These are phyloP conservation scores for Dipodomys spectabilis DNA, from an alignment of 2,113 vertebrate genomes.

Conservation along the genomic window DNA sequence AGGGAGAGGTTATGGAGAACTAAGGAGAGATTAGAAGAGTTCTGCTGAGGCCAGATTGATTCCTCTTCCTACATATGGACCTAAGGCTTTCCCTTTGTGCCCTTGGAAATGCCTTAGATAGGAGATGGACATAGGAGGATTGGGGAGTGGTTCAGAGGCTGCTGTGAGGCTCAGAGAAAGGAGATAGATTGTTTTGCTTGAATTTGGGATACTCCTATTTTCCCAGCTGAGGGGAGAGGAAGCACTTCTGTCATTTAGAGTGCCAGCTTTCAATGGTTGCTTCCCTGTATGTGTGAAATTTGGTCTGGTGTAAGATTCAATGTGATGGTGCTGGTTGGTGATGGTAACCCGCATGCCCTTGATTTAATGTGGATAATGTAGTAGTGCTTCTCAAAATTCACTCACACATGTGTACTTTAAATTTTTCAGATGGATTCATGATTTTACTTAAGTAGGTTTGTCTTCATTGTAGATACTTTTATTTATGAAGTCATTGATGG, in stretches of 20 bases:
- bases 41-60: neutral
- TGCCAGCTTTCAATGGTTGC: neutral
- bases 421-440: neutral
- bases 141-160: neutral
- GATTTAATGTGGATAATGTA: neutral
- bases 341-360: neutral
- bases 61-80: neutral
- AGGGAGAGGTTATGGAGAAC: neutral
- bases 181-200: neutral
- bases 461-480: neutral
- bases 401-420: neutral
- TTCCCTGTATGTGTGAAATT: neutral
- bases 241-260: neutral
- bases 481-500: neutral
- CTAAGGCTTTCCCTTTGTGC: neutral
- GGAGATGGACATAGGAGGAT: neutral
- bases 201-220: neutral
- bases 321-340: neutral
- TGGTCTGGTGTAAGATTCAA: neutral
- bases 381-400: neutral
- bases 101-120: neutral
- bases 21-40: neutral
- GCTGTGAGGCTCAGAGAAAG: neutral
- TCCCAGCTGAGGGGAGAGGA: neutral
- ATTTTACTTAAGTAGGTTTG: neutral